Evolutionary conservation across 2,113 vertebrate genomes (phyloP).

Genomic region (Puntigrus tetrazona): DNA sequence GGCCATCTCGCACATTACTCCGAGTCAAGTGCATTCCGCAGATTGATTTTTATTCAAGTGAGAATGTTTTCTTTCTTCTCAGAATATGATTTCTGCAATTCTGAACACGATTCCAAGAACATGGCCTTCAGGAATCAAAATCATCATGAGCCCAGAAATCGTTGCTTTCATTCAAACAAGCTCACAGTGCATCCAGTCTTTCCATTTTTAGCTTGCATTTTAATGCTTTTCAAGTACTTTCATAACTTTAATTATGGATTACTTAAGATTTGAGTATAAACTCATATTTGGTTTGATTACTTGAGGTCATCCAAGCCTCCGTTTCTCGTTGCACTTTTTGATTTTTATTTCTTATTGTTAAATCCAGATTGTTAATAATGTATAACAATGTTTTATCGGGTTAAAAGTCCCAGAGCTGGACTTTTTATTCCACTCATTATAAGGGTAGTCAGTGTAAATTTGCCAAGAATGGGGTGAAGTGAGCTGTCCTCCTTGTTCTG

Average conservation of each 20-base stretch:
- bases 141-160: neutral
- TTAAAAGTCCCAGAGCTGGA: neutral
- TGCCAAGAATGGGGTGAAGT: neutral
- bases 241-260: neutral
- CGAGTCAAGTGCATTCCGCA: neutral
- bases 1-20: conserved; percentile 7
- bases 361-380: too few species aligned
- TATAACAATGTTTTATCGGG: neutral
- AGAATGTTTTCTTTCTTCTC: neutral
- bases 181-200: neutral
- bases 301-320: neutral
- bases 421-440: neutral
- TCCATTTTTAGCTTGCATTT: neutral
- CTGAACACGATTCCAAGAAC: conserved; percentile 2
- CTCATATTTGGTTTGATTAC: neutral
- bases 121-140: conserved; percentile 17
- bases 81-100: neutral
- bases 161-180: neutral
- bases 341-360: neutral
- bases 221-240: neutral
- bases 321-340: neutral
- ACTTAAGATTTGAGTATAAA: neutral
- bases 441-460: neutral
- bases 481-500: neutral
- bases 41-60: conserved; percentile 7